A percentile compares a stretch with the other conserved stretches of the same genome.
These are phyloP conservation scores for Habroteleia sp. DNA, from an alignment of 2,888 invertebrate species.

Conservation along the genomic window DNA sequence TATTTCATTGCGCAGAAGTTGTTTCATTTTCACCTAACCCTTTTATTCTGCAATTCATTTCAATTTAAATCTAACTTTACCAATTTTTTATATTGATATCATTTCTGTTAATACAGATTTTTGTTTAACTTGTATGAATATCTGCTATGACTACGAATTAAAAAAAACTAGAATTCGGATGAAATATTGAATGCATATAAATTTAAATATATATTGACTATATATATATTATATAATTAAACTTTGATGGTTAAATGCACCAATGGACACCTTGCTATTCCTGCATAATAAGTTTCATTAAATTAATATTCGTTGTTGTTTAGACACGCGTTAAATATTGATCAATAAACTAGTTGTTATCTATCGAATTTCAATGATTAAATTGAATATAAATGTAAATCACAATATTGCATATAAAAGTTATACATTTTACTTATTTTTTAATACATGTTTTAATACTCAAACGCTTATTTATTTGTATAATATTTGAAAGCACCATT, in stretches of 20 bases:
- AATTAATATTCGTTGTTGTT: constrained; percentile 8
- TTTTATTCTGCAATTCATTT: constrained; percentile 57
- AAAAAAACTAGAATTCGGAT: too few relatives aligned
- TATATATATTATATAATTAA: too few relatives aligned
- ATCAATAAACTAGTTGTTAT: constrained; percentile 6
- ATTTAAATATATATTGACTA: too few relatives aligned
- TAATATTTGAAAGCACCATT: too few relatives aligned
- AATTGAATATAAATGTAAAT: too few relatives aligned
- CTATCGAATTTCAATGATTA: too few relatives aligned
- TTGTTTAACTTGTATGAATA: constrained; percentile 19
- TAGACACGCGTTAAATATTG: constrained; percentile 9
- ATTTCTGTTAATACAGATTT: constrained; percentile 27
- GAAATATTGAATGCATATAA: too few relatives aligned
- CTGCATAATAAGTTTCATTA: constrained; percentile 13
- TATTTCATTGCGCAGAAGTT: constrained; percentile 54
- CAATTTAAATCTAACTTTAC: constrained; percentile 50
- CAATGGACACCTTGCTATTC: too few relatives aligned
- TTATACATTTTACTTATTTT: too few relatives aligned
- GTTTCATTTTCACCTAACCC: constrained; percentile 61
- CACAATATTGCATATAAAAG: too few relatives aligned
- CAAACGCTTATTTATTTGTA: neutral
- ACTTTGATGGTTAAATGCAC: too few relatives aligned
- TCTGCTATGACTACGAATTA: neutral
- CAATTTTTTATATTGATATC: constrained; percentile 54
- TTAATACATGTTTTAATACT: too few relatives aligned